phyloP scores from a whole-genome alignment of 1,140 invertebrate genomes.

The Orchesella cincta region DNA sequence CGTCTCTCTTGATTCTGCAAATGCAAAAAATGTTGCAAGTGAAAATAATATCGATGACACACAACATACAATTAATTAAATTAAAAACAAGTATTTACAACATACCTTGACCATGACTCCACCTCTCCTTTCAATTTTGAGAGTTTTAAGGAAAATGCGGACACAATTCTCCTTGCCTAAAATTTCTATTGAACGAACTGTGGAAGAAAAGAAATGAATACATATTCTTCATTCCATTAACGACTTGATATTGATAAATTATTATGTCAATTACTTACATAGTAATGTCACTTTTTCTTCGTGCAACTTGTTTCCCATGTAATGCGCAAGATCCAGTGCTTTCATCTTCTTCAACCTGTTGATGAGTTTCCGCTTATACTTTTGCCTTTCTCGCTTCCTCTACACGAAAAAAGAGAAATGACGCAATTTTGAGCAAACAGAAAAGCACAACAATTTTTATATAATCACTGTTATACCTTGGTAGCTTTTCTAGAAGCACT shows the following conservation, averaged over 20 bases:
- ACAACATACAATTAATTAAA: background rate
- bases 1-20: conserved; percentile 40
- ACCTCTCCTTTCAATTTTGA: conserved; percentile 46
- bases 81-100: background rate
- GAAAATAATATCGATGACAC: background rate
- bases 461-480: background rate
- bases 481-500: background rate
- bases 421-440: background rate
- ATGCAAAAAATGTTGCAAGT: conserved; percentile 11
- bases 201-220: background rate
- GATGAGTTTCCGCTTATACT: conserved; percentile 27
- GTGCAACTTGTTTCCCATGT: conserved; percentile 20
- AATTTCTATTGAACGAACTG: conserved; percentile 5
- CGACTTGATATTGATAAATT: background rate
- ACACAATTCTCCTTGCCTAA: conserved; percentile 34
- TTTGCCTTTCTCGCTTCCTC: background rate
- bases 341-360: conserved; percentile 36
- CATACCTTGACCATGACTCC: conserved; percentile 44
- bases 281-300: conserved; percentile 6
- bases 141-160: conserved; percentile 42
- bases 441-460: background rate
- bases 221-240: background rate
- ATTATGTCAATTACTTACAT: background rate
- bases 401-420: background rate
- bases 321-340: conserved; percentile 24